Percentiles rank a stretch among this genome's conserved stretches.
phyloP scores from a whole-genome alignment of 1,140 invertebrate species.

The Aphelinus atriplicis region DNA sequence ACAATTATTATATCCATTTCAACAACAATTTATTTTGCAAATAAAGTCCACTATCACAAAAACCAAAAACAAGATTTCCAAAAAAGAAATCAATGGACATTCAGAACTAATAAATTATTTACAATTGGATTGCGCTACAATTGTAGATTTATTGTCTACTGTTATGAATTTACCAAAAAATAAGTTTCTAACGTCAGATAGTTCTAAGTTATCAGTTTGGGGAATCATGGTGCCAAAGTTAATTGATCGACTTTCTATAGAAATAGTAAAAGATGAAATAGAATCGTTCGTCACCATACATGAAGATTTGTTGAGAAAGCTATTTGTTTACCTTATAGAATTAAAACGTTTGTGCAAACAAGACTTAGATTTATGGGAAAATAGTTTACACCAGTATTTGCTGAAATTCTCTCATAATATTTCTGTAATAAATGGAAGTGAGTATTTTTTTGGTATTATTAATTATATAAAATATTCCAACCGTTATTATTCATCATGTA shows the following conservation, averaged over 20 bases:
- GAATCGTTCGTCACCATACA: slow-evolving; percentile 38
- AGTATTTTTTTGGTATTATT: slow-evolving; percentile 35
- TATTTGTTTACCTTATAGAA: slow-evolving; percentile 43
- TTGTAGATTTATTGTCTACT: slow-evolving; percentile 45
- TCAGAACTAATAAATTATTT: slow-evolving; percentile 50
- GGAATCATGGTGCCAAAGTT: slow-evolving; percentile 52
- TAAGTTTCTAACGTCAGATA: slow-evolving; percentile 45
- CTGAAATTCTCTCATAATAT: slow-evolving; percentile 69
- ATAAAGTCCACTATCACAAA: slow-evolving; percentile 46
- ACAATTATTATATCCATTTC: slow-evolving; percentile 48
- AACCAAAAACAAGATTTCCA: slow-evolving; percentile 5
- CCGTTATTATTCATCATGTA: background rate
- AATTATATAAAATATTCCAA: slow-evolving; percentile 24
- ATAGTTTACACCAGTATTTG: slow-evolving; percentile 67
- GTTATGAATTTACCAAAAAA: slow-evolving; percentile 45
- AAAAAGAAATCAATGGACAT: slow-evolving; percentile 22
- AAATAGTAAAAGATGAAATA: slow-evolving; percentile 30
- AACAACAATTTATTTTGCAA: slow-evolving; percentile 52
- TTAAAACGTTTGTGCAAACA: slow-evolving; percentile 43
- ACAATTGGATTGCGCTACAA: slow-evolving; percentile 41
- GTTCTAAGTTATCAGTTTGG: slow-evolving; percentile 49
- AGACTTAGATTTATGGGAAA: slow-evolving; percentile 66
- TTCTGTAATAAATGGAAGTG: slow-evolving; percentile 57
- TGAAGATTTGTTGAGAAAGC: slow-evolving; percentile 44
- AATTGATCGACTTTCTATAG: slow-evolving; percentile 43